Conservation (phyloP, 2,113 vertebrate species). For the Hyperoodon ampullatus region DNA sequence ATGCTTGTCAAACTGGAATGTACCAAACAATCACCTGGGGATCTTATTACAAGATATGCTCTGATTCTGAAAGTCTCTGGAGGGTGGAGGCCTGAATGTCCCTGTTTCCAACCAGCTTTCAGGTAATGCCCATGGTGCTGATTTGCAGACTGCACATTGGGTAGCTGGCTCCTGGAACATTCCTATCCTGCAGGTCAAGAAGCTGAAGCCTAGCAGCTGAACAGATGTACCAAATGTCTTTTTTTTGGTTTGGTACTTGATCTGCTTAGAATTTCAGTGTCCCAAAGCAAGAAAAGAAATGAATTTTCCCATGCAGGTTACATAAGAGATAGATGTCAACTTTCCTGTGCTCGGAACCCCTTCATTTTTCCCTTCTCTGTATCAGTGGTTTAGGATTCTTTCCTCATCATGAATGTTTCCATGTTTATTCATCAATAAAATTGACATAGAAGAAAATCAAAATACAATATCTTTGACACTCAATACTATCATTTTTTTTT, state of each 20-base stretch:
- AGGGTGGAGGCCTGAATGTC: background rate
- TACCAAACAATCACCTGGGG: background rate
- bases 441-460: background rate
- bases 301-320: background rate
- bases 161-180: background rate
- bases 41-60: background rate
- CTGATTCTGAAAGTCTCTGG: background rate
- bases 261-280: background rate
- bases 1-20: background rate
- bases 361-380: background rate
- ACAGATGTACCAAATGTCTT: background rate
- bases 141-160: background rate
- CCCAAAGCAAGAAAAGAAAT: background rate
- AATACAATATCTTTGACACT: constrained; percentile 39
- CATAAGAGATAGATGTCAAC: background rate
- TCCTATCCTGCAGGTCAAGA: background rate
- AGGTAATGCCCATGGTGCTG: rapidly evolving
- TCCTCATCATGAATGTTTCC: background rate
- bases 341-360: background rate
- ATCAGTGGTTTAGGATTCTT: background rate
- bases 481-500: background rate
- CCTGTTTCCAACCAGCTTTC: background rate
- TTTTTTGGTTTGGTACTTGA: background rate
- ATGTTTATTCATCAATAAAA: background rate
- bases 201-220: background rate